Conservation (phyloP, 2,797 vertebrate genomes). For the Anomalospiza imberbis region DNA sequence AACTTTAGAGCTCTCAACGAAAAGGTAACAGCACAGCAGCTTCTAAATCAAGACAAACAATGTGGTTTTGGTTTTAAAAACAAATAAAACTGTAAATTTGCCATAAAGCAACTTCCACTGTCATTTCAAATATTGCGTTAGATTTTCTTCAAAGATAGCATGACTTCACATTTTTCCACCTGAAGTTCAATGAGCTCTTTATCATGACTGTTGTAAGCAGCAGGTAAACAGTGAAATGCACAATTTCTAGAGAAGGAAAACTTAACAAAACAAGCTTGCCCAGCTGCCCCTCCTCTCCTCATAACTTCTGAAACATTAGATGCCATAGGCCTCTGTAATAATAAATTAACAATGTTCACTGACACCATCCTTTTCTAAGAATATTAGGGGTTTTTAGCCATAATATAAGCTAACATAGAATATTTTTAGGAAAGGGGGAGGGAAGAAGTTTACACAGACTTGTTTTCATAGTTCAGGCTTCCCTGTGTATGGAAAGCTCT, state of each 20-base stretch:
- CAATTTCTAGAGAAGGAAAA: background rate
- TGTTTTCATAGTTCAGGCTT: background rate
- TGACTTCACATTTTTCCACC: background rate
- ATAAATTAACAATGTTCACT: background rate
- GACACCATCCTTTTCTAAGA: background rate
- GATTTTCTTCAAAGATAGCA: background rate
- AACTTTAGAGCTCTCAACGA: background rate
- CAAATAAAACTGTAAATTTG: background rate
- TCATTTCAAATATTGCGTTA: background rate
- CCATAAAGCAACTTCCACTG: background rate
- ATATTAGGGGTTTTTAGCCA: background rate
- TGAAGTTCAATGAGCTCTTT: background rate
- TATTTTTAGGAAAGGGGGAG: background rate
- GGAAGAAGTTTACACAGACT: background rate
- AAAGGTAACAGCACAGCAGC: background rate
- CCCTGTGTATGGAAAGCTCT: background rate
- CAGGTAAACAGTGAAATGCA: background rate
- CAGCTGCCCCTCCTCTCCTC: background rate
- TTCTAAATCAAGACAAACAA: background rate
- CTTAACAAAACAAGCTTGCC: background rate
- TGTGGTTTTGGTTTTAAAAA: background rate
- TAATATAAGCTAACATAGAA: background rate
- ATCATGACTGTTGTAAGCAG: background rate
- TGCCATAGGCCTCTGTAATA: background rate
- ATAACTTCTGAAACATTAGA: background rate